Evolutionary conservation across 30 jellyfish, hydroid and myxozoan species (phyloP), one percentile per base, ranked within the genome.

Genomic region (Pelagia noctiluca): DNA sequence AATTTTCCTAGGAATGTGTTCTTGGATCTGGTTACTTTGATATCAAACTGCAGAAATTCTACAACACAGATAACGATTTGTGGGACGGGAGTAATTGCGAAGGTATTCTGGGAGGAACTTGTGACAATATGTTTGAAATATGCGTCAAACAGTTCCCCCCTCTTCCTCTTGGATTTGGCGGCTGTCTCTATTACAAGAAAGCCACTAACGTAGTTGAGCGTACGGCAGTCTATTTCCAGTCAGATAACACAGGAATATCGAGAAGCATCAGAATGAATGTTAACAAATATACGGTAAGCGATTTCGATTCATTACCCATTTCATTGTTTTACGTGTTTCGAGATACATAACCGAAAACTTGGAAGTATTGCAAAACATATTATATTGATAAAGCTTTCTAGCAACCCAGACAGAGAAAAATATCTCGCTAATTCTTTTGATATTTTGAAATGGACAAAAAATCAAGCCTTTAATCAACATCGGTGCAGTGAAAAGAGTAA

Each of bases 81-180:
- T 80, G 91, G 91, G 78, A 50, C 24, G 84, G 84, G 2, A 30
- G 91, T 11, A 3, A 25, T 48, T 80, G 91, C 30, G 91, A 80
- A 10, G 70, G 71, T 0, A 26, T 52, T 22, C 12, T 63, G n/a
- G 84, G 91, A 3, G 50, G 68, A 10, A 2, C 54, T 12, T 80
- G 91, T 33, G 91, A 80, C 3, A 80, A 80, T 53, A 48, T 48
- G 46, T 80, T 80, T 50, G 78, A 80, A 32, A 32, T 80, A 1
- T 80, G 91, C 32, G 84, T 80, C 46, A 80, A 80, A 65, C 66
- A 25, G 16, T 80, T 10, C 57, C 91, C 91, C 0, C 91, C 91
- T 2, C 0, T 26, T 57, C 91, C 91, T 7, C 35, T 24, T 16
- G 71, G 84, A 3, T 2, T 71, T 25, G 72, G 82, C 78, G 50